Evolutionary conservation across 2,113 vertebrate species (phyloP), one percentile per base, ranked within the genome.

Genomic region (Elaphurus davidianus): DNA sequence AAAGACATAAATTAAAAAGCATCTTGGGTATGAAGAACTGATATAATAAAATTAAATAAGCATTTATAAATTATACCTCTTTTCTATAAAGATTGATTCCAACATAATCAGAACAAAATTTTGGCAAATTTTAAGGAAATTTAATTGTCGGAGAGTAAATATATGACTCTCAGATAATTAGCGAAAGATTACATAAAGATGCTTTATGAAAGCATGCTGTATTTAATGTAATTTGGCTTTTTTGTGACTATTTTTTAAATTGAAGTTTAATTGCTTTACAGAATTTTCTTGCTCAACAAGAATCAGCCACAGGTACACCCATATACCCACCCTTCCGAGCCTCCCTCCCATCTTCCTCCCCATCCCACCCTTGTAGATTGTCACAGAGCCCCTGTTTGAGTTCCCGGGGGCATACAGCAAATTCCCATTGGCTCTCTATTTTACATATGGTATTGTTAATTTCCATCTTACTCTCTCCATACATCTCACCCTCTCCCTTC

Each of bases 1-100:
- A 98, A 98, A 98, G 57, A 33, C 28, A 97, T 84, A 97, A 86
- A 88, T 36, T 97, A 92, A 97, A 94, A 92, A 93, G 47, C 5
- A 76, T 45, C 78, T 96, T 96, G 97, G 55, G 91, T 92, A 47
- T 78, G 52, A 82, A 97, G 60, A 91, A 94, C 91, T 87, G 90
- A 94, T 86, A 52, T 8, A 95, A 76, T 98, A 97, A 96, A 76
- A 98, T 96, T 97, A 98, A 52, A 45, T 84, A 47, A 79, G 96
- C 71, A 74, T 98, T 97, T 7, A 47, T 54, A 94, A 98, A 62
- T 60, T 23, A 30, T 81, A 60, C 82, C 27, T 97, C 12, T 97
- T 74, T 97, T 95, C 92, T 97, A 0, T 62, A 50, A 87, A 86
- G 36, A 97, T 79, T 88, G 87, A 95, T 87, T 97, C n/a, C 30